phyloP scores from a whole-genome alignment of 1,140 invertebrate genomes.

The Solenopsis fugax region DNA sequence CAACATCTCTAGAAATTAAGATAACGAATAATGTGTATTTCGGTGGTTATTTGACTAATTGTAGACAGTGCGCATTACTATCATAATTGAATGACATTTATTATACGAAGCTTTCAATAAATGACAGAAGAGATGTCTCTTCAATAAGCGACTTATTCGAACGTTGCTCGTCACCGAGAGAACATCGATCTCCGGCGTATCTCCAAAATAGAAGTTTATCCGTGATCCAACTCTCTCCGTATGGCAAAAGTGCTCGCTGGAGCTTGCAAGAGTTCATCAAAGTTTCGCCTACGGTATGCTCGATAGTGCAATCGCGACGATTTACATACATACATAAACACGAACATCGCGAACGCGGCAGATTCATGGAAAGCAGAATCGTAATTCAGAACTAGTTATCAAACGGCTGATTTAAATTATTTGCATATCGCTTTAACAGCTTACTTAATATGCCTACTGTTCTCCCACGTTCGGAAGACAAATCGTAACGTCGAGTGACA shows the following conservation, averaged over 20 bases:
- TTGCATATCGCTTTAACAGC: neutral
- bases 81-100: neutral
- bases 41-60: neutral
- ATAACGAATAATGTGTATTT: neutral
- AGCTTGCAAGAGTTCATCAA: slow-evolving; percentile 56
- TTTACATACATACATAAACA: slow-evolving; percentile 50
- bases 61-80: neutral
- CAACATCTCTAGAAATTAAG: neutral
- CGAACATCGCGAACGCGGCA: slow-evolving; percentile 2
- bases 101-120: neutral
- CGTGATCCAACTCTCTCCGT: slow-evolving; percentile 15
- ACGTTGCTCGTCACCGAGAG: neutral
- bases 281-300: slow-evolving; percentile 35
- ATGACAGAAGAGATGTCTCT: neutral
- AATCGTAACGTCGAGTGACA: neutral
- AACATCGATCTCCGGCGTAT: slow-evolving; percentile 45
- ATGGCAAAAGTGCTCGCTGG: slow-evolving; percentile 44
- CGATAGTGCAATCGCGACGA: slow-evolving; percentile 24
- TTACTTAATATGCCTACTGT: neutral
- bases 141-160: slow-evolving; percentile 24
- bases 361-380: slow-evolving; percentile 32
- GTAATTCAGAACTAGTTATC: slow-evolving; percentile 34
- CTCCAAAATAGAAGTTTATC: slow-evolving; percentile 54
- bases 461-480: neutral
- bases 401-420: neutral